These are phyloP conservation scores for Aegotheles bennettii DNA, from an alignment of 2,113 vertebrate species.

Conservation along the genomic window DNA sequence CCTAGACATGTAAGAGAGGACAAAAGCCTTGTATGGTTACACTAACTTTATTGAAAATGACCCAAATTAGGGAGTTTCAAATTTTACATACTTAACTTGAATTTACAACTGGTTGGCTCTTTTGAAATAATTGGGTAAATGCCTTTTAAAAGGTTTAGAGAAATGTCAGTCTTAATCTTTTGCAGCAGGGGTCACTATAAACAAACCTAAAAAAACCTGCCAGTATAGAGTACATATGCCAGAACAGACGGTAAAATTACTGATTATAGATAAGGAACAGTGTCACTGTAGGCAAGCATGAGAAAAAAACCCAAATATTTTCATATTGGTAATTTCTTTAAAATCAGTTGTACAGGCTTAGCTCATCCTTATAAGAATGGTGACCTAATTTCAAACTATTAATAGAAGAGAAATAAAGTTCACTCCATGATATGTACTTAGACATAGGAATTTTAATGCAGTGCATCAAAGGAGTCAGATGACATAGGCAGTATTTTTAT, in stretches of 20 bases:
- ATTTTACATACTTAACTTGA: not conserved
- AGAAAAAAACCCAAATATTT: not conserved
- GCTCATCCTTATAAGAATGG: not conserved
- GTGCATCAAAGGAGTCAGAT: conserved; percentile 50
- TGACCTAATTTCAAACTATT: conserved; percentile 55
- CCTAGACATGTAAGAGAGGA: not conserved
- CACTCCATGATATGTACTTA: conserved; percentile 12
- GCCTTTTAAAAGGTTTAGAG: conserved; percentile 1
- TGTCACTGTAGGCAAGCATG: not conserved
- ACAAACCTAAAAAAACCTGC: conserved; percentile 15
- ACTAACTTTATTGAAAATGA: not conserved
- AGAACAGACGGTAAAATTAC: not conserved
- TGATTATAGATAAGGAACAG: not conserved
- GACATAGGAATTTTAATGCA: conserved; percentile 41
- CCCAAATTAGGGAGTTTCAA: not conserved
- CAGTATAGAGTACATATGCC: not conserved
- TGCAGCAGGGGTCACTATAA: conserved; percentile 56
- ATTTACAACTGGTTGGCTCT: not conserved
- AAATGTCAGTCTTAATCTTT: conserved; percentile 1
- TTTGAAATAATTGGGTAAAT: conserved; percentile 11
- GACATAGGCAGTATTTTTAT: conserved; percentile 36
- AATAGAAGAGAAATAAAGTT: conserved; percentile 52
- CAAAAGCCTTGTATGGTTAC: not conserved
- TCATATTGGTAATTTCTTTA: not conserved
- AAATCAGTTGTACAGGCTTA: conserved; percentile 12